These are phyloP conservation scores for zebrafish (Danio rerio) DNA, from an alignment of 2,113 vertebrate genomes.

Conservation along the genomic window DNA sequence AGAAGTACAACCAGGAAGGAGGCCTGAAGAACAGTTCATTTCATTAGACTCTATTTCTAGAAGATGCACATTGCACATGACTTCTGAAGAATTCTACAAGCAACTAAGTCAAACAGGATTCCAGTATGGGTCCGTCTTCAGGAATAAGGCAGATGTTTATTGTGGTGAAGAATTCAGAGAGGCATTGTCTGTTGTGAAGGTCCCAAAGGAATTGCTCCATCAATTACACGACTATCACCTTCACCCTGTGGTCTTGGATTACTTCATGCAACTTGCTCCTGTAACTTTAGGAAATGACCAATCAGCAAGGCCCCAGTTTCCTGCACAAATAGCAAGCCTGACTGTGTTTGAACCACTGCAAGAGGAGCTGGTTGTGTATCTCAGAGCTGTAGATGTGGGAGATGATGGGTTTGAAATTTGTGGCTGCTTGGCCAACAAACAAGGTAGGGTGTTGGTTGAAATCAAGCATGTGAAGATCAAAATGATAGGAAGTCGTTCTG, in stretches of 20 bases:
- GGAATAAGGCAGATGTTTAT: conserved; percentile 76
- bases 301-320: conserved; percentile 73
- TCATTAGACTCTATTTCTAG: conserved; percentile 72
- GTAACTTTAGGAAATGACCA: conserved; percentile 63
- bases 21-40: conserved; percentile 75
- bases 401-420: conserved; percentile 78
- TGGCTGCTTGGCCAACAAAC: conserved; percentile 82
- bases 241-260: conserved; percentile 85
- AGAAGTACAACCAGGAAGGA: conserved; percentile 54
- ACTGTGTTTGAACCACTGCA: conserved; percentile 77
- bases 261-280: conserved; percentile 79
- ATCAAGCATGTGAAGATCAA: conserved; percentile 74
- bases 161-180: conserved; percentile 81
- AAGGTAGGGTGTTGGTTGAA: conserved; percentile 79
- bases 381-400: conserved; percentile 73
- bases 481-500: conserved; percentile 67
- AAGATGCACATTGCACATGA: conserved; percentile 77
- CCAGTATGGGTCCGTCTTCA: conserved; percentile 79
- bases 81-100: conserved; percentile 75
- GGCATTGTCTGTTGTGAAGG: conserved; percentile 73
- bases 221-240: conserved; percentile 80
- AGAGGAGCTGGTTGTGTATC: conserved; percentile 83
- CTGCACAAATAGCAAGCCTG: conserved; percentile 80
- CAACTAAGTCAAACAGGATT: conserved; percentile 77
- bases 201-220: conserved; percentile 68